Base-by-base conservation (phyloP, 2,888 invertebrate genomes). In the Atrina japonica region DNA sequence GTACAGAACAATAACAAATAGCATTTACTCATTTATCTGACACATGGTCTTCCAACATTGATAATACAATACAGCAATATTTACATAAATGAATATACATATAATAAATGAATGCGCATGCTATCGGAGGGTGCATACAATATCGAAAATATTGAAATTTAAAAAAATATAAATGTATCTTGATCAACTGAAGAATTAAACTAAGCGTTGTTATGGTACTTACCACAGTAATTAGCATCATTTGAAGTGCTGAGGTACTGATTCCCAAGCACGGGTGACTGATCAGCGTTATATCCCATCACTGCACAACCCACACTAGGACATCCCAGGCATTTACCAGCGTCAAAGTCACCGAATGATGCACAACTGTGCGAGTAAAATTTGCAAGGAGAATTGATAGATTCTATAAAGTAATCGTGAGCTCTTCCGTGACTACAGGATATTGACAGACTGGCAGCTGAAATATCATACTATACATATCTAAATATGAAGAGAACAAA, bases 261-360 rank as follows among this genome's bases (percentile, higher is more conserved):
- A 0, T 73, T 64, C 55, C 86, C 86, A 6, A 71, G 69, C 18
- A 72, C 70, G 1, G 66, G 23, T 3, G 69, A 68, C 35, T 67
- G 55, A 27, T 76, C 73, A 3, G 85, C 79, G 35, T 84, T 71
- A 59, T 77, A 84, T 23, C 86, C 86, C 85, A 86, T 85, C 14
- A 74, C 47, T 2, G 83, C 78, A 71, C 84, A 85, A 18, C 80
- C 82, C 11, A 71, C 74, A 14, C 65, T 29, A 6, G 80, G 79
- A 49, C 83, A 84, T 21, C 77, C 78, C 3, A 80, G 74, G 64
- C 86, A 86, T 25, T 67, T 64, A 7, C 85, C 84, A 47, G 70
- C 64, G 52, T 81, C 79, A 64, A 81, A 85, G 18, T 61, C 60
- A 21, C 67, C 73, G n/a, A 64, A 73, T 41, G 63, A 75, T 0